Evolutionary conservation across 2,113 vertebrate genomes (phyloP), one percentile per base, ranked within the genome.

Genomic region (Ochotona princeps): DNA sequence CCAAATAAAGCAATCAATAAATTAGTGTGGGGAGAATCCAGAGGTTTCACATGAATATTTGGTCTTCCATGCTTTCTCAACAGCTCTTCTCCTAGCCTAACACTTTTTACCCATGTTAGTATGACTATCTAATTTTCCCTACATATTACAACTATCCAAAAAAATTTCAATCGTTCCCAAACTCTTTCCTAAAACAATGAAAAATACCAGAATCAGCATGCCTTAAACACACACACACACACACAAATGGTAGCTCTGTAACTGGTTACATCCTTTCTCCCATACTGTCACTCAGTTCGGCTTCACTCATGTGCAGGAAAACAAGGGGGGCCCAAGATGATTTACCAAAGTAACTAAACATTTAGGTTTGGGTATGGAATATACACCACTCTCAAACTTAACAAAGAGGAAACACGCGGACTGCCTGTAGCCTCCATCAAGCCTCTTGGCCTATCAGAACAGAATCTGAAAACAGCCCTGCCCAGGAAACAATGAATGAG

Each of bases 201-300:
- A 89, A 1, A 92, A 67, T 35, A 78, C 4, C 21, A 0, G 80
- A 96, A 90, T 87, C 44, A 72, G 11, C 61, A 73, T 38, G 20
- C 49, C 75, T 94, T 30, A 61, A 94, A 83, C 87, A 20, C 94
- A 81, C 70, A 44, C 38, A 44, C 38, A 44, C 38, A 91, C 8
- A 88, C 17, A 67, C 30, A 70, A 81, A 67, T 30, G 78, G 14
- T 61, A 38, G 35, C 87, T 83, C 91, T 91, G 75, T 87, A 78
- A 74, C 35, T 32, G 84, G 66, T 92, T 67, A 79, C 8, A 92
- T 61, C 57, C 35, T n/a, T 93, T 94, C 80, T 92, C 63, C 94
- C 91, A 30, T 57, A 66, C 4, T 78, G 13, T 57, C 69, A 90
- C 86, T 67, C 92, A 44, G 38, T 3, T 44, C 38, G 3, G 38